Conservation (phyloP, 2,888 invertebrate species). For the Atethmia centrago region DNA sequence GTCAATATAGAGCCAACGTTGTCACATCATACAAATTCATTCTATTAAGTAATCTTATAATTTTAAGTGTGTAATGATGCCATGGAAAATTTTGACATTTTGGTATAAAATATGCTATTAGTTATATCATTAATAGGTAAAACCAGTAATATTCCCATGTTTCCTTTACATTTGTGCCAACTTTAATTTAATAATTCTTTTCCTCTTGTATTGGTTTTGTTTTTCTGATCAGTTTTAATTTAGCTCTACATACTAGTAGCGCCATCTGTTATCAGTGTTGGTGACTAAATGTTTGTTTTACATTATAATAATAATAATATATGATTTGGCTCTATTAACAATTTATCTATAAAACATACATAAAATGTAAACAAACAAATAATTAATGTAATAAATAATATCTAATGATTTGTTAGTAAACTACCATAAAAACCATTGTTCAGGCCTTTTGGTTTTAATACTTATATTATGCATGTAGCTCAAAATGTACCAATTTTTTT, state of each 20-base stretch:
- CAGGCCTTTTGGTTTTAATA: no score
- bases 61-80: neutral
- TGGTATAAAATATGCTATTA: slow-evolving; percentile 1
- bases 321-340: no score
- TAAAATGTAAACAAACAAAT: neutral
- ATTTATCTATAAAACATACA: neutral
- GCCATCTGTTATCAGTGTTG: slow-evolving; percentile 69
- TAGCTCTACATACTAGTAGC: slow-evolving; percentile 55
- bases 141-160: slow-evolving; percentile 35
- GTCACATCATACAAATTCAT: neutral
- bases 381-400: neutral
- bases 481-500: no score
- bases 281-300: neutral
- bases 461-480: no score
- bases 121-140: slow-evolving; percentile 25
- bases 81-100: slow-evolving; percentile 5
- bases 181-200: slow-evolving; percentile 20
- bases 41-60: neutral
- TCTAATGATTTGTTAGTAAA: neutral
- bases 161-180: slow-evolving; percentile 33
- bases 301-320: no score
- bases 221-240: slow-evolving; percentile 18
- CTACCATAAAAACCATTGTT: no score
- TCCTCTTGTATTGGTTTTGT: slow-evolving; percentile 21
- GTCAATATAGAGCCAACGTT: slow-evolving; percentile 1